Base-by-base conservation (phyloP, 2,113 vertebrate species). In the Elephantulus edwardii region DNA sequence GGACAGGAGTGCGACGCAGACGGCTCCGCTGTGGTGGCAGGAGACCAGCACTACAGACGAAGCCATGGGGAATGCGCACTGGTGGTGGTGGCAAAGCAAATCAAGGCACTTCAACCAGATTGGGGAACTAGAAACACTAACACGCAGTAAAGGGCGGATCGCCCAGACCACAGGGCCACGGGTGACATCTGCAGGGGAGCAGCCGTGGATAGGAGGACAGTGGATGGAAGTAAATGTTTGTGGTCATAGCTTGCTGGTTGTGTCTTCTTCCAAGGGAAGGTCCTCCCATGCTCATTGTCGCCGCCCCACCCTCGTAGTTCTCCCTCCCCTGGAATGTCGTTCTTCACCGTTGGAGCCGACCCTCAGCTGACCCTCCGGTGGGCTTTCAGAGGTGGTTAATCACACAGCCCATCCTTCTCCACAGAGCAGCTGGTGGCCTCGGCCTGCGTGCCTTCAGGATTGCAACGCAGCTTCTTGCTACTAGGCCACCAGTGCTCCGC, bases 131-230 rank as follows among this genome's bases (percentile, higher is more conserved):
- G 22, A 26, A 40, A 30, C 77, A 17, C 28, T n/a, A n/a, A n/a
- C n/a, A n/a, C n/a, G n/a, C n/a, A n/a, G n/a, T n/a, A n/a, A n/a
- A n/a, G n/a, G n/a, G n/a, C n/a, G n/a, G n/a, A n/a, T 38, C 50
- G 74, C 3, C 8, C 52, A 38, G 88, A 38, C 52, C 70, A 26
- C 11, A 26, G 20, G 70, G 20, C 46, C 44, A 3, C 79, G 0
- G 13, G 58, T 88, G 1, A 26, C 22, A 35, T 33, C 30, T 16
- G 28, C 42, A 70, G 52, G 3, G 44, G 26, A 8, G 52, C 1
- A 16, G 40, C 8, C 13, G 0, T 35, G 33, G 44, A 26, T 9
- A 54, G 9, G 11, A 26, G 2, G 12, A 4, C 24, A 8, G 0
- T 13, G 8, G 33, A n/a, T 7, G 1, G 1, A n/a, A 91, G 33